A percentile compares a stretch with the other conserved stretches of the same genome.
phyloP scores from a whole-genome alignment of 2,888 invertebrate species.

The Torymus texanus region DNA sequence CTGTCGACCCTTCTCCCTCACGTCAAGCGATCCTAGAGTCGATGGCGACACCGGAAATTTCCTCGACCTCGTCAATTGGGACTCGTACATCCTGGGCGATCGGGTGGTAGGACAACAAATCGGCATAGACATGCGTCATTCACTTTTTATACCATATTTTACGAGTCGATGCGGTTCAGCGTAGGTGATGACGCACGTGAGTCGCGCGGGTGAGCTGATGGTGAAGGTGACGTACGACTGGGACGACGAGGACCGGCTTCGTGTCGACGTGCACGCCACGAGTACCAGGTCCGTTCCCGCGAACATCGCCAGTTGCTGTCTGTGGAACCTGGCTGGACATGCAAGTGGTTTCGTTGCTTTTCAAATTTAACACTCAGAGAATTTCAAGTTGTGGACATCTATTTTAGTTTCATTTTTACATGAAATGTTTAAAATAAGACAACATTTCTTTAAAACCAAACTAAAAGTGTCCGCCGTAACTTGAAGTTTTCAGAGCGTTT shows the following conservation, averaged over 20 bases:
- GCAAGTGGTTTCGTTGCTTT: slow-evolving; percentile 67
- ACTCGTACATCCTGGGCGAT: slow-evolving; percentile 63
- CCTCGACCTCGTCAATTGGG: slow-evolving; percentile 77
- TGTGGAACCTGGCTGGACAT: slow-evolving; percentile 80
- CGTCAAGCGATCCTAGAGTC: slow-evolving; percentile 13
- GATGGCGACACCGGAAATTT: slow-evolving; percentile 46
- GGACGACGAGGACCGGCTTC: slow-evolving; percentile 76
- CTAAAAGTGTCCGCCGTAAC: too few relatives aligned
- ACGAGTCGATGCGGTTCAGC: too few relatives aligned
- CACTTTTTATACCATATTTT: too few relatives aligned
- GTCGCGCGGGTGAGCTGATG: slow-evolving; percentile 76
- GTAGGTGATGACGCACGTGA: slow-evolving; percentile 75
- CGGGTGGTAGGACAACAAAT: slow-evolving; percentile 62
- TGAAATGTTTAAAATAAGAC: too few relatives aligned
- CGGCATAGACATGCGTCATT: background rate
- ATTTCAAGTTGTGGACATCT: background rate
- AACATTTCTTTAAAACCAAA: too few relatives aligned
- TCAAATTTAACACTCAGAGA: background rate
- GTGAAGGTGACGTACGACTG: slow-evolving; percentile 77
- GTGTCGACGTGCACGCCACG: slow-evolving; percentile 77
- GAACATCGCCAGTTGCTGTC: slow-evolving; percentile 79
- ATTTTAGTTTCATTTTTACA: background rate
- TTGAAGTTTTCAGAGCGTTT: too few relatives aligned
- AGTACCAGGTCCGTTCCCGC: slow-evolving; percentile 77
- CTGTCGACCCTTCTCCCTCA: slow-evolving; percentile 72